Base-by-base conservation (phyloP, 53 echinoderm and acorn worm genomes). In the Crossaster papposus region DNA sequence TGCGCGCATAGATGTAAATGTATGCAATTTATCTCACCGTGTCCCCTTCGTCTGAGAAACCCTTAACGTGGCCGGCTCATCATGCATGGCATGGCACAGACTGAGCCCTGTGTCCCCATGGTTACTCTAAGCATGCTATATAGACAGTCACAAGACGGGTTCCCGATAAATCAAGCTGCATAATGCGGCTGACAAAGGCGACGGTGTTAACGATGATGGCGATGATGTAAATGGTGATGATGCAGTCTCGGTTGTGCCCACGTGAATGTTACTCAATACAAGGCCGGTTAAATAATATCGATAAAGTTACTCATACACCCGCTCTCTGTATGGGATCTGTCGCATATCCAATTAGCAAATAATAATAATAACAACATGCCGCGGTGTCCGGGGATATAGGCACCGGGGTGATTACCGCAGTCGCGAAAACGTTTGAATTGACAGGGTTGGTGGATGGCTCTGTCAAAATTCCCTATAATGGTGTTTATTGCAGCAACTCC, bases 81-180 rank as follows among this genome's bases (percentile, higher is more conserved):
- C 68, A 26, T n/a, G 28, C 28, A 68, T 6, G 28, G n/a, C n/a
- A n/a, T n/a, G n/a, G 68, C 58, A 58, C 58, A 17, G 68, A 11
- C 24, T 68, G 68, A 6, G 4, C 68, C 28, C 28, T 4, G 68
- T 68, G 28, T 68, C 9, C 68, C 68, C 17, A 68, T 68, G 28
- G 22, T 23, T 26, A 68, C 24, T 68, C 68, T 26, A n/a, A 23
- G n/a, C n/a, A n/a, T n/a, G n/a, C n/a, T n/a, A n/a, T n/a, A n/a
- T n/a, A n/a, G n/a, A n/a, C n/a, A n/a, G 28, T 68, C 68, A 23
- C 68, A 23, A 68, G 28, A 18, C 11, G 28, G 28, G 68, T 23
- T 68, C 68, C 26, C 68, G n/a, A 68, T 68, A 68, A 68, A 68
- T 68, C 24, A 62, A 9, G 62, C 17, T 68, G 68, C 68, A 68